Evolutionary conservation across 2,113 vertebrate genomes (phyloP).

Genomic region (Lucifuga dentata): DNA sequence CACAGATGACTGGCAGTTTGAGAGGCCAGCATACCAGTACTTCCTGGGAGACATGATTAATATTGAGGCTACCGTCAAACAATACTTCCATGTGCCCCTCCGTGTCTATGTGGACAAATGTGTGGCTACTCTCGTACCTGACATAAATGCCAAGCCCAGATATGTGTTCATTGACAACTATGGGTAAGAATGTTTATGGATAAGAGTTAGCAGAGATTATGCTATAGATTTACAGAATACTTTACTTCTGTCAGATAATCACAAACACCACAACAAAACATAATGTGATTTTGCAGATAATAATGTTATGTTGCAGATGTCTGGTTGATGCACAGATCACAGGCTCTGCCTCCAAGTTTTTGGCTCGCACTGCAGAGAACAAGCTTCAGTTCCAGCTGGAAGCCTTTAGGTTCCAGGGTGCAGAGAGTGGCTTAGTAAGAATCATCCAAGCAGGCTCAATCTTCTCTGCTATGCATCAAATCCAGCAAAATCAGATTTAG

Average conservation of each 20-base stretch:
- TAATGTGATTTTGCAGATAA: neutral
- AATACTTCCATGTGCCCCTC: conserved; percentile 72
- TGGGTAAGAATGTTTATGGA: conserved; percentile 70
- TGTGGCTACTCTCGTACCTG: conserved; percentile 64
- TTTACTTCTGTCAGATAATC: neutral
- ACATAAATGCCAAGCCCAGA: conserved; percentile 54
- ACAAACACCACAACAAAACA: neutral
- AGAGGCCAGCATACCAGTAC: conserved; percentile 67
- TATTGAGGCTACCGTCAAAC: conserved; percentile 69
- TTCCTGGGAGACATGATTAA: conserved; percentile 72
- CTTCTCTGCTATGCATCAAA: neutral
- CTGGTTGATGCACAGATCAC: conserved; percentile 72
- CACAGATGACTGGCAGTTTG: conserved; percentile 73
- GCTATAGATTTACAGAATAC: neutral
- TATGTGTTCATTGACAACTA: conserved; percentile 77
- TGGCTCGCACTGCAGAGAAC: conserved; percentile 53
- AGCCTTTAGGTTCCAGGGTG: conserved; percentile 72
- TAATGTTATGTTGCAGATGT: conserved; percentile 66
- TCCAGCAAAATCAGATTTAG: neutral
- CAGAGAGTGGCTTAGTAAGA: conserved; percentile 40
- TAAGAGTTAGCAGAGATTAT: neutral
- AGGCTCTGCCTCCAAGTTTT: conserved; percentile 67
- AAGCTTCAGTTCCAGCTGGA: conserved; percentile 75
- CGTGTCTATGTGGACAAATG: conserved; percentile 77
- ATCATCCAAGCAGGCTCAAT: neutral